These are phyloP conservation scores for Sycophaga agraensis DNA, from an alignment of 1,140 invertebrate species.

Conservation along the genomic window DNA sequence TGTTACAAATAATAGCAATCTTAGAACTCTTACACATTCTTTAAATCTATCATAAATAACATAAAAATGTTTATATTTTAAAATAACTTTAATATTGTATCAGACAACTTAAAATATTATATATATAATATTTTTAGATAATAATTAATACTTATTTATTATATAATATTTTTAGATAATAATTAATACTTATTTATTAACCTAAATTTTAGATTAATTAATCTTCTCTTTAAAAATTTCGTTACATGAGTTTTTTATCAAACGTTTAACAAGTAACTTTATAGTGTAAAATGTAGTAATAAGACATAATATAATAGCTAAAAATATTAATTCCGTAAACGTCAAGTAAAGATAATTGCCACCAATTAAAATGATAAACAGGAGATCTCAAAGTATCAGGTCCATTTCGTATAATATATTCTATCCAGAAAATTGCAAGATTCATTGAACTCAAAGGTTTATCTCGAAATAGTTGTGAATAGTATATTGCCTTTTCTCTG, in stretches of 20 bases:
- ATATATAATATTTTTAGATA: too few relatives aligned
- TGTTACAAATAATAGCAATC: too few relatives aligned
- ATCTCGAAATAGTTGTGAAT: slow-evolving; percentile 43
- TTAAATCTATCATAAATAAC: too few relatives aligned
- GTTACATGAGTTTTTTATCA: not conserved
- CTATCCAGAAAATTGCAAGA: slow-evolving; percentile 60
- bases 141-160: too few relatives aligned
- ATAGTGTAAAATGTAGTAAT: not conserved
- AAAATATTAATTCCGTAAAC: slow-evolving; percentile 35
- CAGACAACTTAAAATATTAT: too few relatives aligned
- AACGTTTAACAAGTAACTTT: not conserved
- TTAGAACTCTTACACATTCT: too few relatives aligned
- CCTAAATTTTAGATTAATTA: too few relatives aligned
- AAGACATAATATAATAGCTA: not conserved
- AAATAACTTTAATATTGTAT: too few relatives aligned
- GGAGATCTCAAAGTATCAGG: slow-evolving; percentile 39
- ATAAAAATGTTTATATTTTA: too few relatives aligned
- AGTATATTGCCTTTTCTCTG: slow-evolving; percentile 23
- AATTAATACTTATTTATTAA: too few relatives aligned
- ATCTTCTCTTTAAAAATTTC: not conserved
- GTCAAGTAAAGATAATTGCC: slow-evolving; percentile 42
- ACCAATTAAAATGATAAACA: slow-evolving; percentile 36
- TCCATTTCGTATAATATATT: slow-evolving; percentile 57
- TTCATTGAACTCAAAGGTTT: slow-evolving; percentile 56
- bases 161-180: too few relatives aligned